Conservation (phyloP, 1,140 invertebrate genomes). For the Zophobas morio region DNA sequence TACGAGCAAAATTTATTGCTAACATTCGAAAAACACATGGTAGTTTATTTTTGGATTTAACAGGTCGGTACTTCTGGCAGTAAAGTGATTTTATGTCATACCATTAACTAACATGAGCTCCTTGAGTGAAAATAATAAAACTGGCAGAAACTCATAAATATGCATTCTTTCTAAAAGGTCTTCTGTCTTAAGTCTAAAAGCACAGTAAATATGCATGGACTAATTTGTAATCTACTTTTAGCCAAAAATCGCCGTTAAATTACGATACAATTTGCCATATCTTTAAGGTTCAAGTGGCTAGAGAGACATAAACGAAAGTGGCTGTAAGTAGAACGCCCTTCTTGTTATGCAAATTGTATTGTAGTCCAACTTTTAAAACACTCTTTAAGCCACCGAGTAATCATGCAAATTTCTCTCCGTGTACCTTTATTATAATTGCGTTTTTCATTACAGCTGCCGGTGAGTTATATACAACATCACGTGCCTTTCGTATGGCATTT, state of each 20-base stretch:
- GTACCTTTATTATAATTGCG: constrained; percentile 60
- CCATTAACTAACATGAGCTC: constrained; percentile 37
- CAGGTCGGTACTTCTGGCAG: constrained; percentile 3
- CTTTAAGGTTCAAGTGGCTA: constrained; percentile 51
- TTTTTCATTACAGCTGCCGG: constrained; percentile 53
- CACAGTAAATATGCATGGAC: constrained; percentile 57
- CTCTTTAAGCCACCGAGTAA: constrained; percentile 61
- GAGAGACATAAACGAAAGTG: constrained; percentile 62
- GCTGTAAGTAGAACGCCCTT: constrained; percentile 50
- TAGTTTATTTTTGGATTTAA: neutral
- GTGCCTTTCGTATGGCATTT: constrained; percentile 39
- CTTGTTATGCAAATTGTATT: constrained; percentile 64
- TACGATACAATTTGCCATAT: constrained; percentile 61
- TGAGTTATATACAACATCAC: constrained; percentile 40
- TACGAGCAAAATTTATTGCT: neutral
- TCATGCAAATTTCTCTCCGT: constrained; percentile 64
- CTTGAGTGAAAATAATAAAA: constrained; percentile 48
- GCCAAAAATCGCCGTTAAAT: constrained; percentile 60
- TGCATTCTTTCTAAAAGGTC: constrained; percentile 51
- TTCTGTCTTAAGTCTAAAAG: constrained; percentile 45
- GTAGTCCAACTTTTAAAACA: constrained; percentile 65
- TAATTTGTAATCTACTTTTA: constrained; percentile 59
- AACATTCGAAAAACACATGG: no score
- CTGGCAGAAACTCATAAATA: constrained; percentile 55
- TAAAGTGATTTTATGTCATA: constrained; percentile 15